phyloP scores from a whole-genome alignment of 30 jellyfish, hydroid and myxozoan genomes.

The Rhopilema esculentum region DNA sequence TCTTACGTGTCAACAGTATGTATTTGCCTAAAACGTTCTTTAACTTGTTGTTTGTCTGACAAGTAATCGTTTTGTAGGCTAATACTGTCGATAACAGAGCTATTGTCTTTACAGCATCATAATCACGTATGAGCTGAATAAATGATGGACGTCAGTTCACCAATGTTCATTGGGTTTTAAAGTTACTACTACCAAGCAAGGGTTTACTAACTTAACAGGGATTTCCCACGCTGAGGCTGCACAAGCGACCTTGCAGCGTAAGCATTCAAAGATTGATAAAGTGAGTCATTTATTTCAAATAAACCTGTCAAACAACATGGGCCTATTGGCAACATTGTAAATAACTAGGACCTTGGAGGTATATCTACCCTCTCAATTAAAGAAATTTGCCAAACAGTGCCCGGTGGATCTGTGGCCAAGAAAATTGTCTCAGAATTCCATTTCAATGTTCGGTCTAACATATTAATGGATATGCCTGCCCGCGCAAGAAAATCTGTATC shows the following conservation, averaged over 20 bases:
- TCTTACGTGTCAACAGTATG: conserved; percentile 38
- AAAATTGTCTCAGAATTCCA: conserved; percentile 37
- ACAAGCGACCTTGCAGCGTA: conserved; percentile 42
- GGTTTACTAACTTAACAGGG: conserved; percentile 49
- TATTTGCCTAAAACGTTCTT: conserved; percentile 7
- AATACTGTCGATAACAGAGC: conserved; percentile 3
- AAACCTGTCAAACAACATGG: conserved; percentile 55
- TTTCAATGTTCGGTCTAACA: conserved; percentile 32
- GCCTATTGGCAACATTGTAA: conserved; percentile 29
- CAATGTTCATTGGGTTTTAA: conserved; percentile 32
- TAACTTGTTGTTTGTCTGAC: conserved; percentile 35
- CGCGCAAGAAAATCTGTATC: conserved; percentile 45
- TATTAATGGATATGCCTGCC: conserved; percentile 27
- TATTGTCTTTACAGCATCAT: not conserved
- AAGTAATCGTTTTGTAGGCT: conserved; percentile 1
- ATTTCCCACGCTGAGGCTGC: conserved; percentile 45
- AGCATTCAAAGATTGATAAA: conserved; percentile 23
- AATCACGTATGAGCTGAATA: conserved; percentile 1
- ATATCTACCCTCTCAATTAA: conserved; percentile 16
- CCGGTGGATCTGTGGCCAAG: conserved; percentile 43
- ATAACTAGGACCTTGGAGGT: conserved; percentile 28
- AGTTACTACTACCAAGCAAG: conserved; percentile 8
- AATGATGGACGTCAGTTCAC: conserved; percentile 30
- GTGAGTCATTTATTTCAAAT: conserved; percentile 31
- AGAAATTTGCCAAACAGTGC: conserved; percentile 18